A percentile compares a stretch with the other conserved stretches of the same genome.
Evolutionary conservation across 2,888 invertebrate species (phyloP).

Genomic region (Dryobota labecula): DNA sequence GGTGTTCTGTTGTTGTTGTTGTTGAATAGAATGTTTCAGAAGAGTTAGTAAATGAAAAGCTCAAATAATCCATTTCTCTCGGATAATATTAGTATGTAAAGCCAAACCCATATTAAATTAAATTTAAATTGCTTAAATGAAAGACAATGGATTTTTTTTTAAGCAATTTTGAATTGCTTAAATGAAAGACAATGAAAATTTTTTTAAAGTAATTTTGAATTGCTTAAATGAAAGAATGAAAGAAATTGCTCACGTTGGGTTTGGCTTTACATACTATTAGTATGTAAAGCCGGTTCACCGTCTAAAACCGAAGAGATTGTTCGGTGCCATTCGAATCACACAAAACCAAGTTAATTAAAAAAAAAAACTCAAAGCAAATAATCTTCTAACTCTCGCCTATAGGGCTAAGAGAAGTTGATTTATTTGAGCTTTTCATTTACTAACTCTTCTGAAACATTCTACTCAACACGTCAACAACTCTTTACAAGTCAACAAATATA

Average conservation of each 20-base stretch:
- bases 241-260: too few species aligned
- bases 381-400: neutral
- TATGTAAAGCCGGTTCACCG: neutral
- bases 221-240: too few species aligned
- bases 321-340: neutral
- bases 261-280: neutral
- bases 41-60: constrained; percentile 33
- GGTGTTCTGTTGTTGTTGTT: constrained; percentile 71
- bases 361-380: neutral
- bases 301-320: neutral
- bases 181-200: too few species aligned
- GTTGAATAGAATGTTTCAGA: constrained; percentile 62
- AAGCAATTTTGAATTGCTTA: too few species aligned
- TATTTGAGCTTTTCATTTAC: constrained; percentile 32
- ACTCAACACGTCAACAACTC: constrained; percentile 72
- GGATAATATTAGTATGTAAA: neutral
- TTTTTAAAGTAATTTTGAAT: too few species aligned
- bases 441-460: constrained; percentile 35
- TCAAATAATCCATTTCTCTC: neutral
- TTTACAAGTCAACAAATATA: constrained; percentile 66
- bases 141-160: too few species aligned
- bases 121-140: too few species aligned
- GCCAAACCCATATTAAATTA: too few species aligned
- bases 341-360: neutral
- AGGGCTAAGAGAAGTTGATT: neutral